Base-by-base conservation (phyloP, 2,797 vertebrate species). In the Cryptoprocta ferox region DNA sequence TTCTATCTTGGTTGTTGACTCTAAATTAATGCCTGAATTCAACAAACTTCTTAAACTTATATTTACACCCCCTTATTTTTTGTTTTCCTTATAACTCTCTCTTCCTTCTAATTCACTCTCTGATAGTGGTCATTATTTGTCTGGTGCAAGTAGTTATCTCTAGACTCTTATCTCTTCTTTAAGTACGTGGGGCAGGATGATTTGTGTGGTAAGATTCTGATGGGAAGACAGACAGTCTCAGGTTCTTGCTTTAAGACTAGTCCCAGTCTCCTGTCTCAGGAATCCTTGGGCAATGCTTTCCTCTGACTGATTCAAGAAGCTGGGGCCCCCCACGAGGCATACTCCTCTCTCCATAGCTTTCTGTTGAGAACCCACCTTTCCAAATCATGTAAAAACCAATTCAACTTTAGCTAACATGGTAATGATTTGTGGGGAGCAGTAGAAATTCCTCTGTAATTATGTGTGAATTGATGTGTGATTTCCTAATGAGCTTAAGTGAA, bases 401-500 rank as follows among this genome's bases (percentile, higher is more conserved):
- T 98, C 97, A 98, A 98, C 98, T 98, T 99, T 97, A 98, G 96
- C 97, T 98, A 99, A 98, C 97, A 91, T 98, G 98, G 98, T 99
- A 99, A 99, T 99, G 98, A 99, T 98, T 98, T 99, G 98, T 99
- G 98, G 97, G 98, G 98, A 99, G 98, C 98, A 98, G 98, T 96
- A 98, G 98, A 99, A 98, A 99, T 99, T 98, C 97, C 98, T 98
- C 98, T 98, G 97, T 98, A 99, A 99, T 99, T 99, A 99, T 98
- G 98, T 85, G 97, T 98, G 98, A 99, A 99, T 98, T 98, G 98
- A 99, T 99, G 98, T 99, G 98, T 98, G 99, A 99, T 99, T 99
- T 99, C 97, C 98, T 99, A 99, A 99, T 99, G 98, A 99, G 98
- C 97, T 98, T 98, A 99, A 99, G 98, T 98, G 98, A 99, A 98